Percentiles rank a stretch among this genome's conserved stretches.
Conservation (phyloP, 2,888 invertebrate genomes). For the Pantelozetes paolii region DNA sequence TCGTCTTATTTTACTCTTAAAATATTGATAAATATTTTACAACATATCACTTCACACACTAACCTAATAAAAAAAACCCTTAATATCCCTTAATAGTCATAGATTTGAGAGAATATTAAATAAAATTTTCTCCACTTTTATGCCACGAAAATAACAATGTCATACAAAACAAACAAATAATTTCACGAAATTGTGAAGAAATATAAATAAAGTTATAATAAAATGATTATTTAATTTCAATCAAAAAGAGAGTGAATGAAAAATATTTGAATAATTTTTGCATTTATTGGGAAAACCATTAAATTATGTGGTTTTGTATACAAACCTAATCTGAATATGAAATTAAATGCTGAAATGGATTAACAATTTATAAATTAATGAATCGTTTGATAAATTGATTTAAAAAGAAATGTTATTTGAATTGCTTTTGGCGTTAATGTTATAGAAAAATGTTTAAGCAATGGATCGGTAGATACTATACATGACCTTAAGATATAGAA, state of each 20-base stretch:
- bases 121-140: too few species aligned
- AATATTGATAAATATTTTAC: too few species aligned
- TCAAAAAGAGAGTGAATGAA: neutral
- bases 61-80: too few species aligned
- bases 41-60: too few species aligned
- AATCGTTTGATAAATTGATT: slow-evolving; percentile 13
- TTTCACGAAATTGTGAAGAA: too few species aligned
- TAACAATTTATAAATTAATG: neutral
- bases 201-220: too few species aligned
- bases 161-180: too few species aligned
- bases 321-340: neutral
- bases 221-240: neutral
- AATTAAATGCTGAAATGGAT: neutral
- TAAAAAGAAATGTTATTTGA: neutral
- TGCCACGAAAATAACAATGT: too few species aligned
- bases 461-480: neutral
- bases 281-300: neutral
- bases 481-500: too few species aligned
- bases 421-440: neutral
- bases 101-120: too few species aligned
- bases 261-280: neutral
- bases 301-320: neutral
- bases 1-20: too few species aligned
- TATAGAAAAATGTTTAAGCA: neutral
- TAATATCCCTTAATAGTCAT: too few species aligned